Evolutionary conservation across 2,797 vertebrate species (phyloP).

Genomic region (Eulemur mongoz): DNA sequence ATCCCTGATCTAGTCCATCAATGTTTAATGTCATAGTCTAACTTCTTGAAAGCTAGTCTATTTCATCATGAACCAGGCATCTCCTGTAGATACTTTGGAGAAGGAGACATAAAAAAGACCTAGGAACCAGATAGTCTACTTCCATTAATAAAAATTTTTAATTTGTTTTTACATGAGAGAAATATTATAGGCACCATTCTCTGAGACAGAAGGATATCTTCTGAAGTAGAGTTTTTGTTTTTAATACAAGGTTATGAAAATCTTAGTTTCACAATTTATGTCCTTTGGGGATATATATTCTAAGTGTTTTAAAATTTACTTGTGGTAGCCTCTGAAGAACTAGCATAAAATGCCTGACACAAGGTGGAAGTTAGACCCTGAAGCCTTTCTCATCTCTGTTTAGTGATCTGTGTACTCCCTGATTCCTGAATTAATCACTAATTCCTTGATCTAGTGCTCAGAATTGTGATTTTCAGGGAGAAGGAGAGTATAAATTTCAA

Average conservation of each 20-base stretch:
- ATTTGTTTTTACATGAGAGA: neutral
- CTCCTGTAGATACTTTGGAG: neutral
- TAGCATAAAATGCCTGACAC: neutral
- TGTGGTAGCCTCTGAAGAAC: neutral
- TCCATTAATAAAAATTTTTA: neutral
- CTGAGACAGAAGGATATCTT: neutral
- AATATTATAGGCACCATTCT: neutral
- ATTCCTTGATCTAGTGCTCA: neutral
- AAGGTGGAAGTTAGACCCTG: neutral
- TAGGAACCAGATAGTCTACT: neutral
- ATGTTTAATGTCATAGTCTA: slow-evolving; percentile 18
- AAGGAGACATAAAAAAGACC: neutral
- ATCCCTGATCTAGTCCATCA: neutral
- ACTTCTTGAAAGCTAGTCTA: neutral
- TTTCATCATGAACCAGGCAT: neutral
- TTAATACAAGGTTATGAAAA: neutral
- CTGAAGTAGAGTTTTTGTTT: neutral
- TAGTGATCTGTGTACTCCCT: neutral
- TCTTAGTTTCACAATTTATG: neutral
- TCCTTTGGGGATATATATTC: neutral
- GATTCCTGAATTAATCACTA: neutral
- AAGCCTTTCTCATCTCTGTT: neutral
- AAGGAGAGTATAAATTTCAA: neutral
- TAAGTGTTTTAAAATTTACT: neutral
- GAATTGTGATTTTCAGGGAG: neutral